phyloP scores from a whole-genome alignment of 2,888 invertebrate species.

The Fragum sueziense region DNA sequence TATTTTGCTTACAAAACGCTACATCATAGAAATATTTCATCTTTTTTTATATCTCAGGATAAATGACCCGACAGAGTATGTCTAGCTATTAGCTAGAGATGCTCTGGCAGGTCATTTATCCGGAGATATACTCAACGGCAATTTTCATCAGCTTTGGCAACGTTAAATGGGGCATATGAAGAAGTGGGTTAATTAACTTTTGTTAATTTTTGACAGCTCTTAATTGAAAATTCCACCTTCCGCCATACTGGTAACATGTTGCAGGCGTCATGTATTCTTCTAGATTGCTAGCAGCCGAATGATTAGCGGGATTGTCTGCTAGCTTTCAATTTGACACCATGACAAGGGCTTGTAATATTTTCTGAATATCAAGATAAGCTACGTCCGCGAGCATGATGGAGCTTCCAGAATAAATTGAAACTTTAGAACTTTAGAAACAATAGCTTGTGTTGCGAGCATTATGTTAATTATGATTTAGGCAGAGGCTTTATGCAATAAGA shows the following conservation, averaged over 20 bases:
- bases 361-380: constrained; percentile 12
- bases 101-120: too few species aligned
- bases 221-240: constrained; percentile 16
- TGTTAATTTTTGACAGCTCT: constrained; percentile 29
- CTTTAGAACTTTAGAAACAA: not conserved
- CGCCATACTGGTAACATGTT: not conserved
- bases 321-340: constrained; percentile 7
- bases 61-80: too few species aligned
- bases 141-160: too few species aligned
- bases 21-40: too few species aligned
- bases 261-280: constrained; percentile 13
- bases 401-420: not conserved
- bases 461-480: not conserved
- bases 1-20: too few species aligned
- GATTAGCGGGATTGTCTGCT: constrained; percentile 4
- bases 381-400: not conserved
- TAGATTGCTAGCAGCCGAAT: constrained; percentile 2
- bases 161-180: not conserved
- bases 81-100: too few species aligned
- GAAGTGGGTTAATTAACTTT: constrained; percentile 7
- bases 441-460: not conserved
- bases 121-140: too few species aligned
- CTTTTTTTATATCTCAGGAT: too few species aligned
- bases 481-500: too few species aligned
- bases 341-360: not conserved